Base-by-base conservation (phyloP, 2,888 invertebrate genomes). In the Drosophila neutralis region DNA sequence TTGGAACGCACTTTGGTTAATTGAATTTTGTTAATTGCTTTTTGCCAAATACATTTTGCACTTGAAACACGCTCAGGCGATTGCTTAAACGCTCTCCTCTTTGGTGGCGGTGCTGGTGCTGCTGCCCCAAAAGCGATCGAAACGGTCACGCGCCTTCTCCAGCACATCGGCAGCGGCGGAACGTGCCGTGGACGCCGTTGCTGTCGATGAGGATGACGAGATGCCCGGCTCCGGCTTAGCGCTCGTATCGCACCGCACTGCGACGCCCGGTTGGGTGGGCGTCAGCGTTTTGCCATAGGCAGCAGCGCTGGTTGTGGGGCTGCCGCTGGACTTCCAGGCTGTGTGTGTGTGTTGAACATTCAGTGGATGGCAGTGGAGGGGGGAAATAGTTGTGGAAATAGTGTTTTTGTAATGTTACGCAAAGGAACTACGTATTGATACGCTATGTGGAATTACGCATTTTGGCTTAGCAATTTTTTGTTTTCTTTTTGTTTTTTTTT, bases 121-220 rank as follows among this genome's bases (percentile, higher is more conserved):
- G 74, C 73, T 95, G 89, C 96, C 96, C 97, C 97, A 97, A 93
- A 97, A 97, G 91, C 96, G 96, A 93, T 97, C 97, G 92, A 97
- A 97, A 86, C 97, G 95, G 92, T 95, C 96, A 85, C 97, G 95
- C 86, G 97, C 97, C 92, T 96, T 95, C 92, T 97, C 97, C 79
- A 97, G 94, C 73, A 97, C 96, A 91, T 97, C 96, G 65, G 95
- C 94, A 42, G 96, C 96, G 57, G 92, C 90, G 67, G 86, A 90
- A 61, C 92, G 90, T 63, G 90, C 91, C 67, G 92, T 90, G 38
- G 91, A 80, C 61, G 90, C 80, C 48, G 91, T 91, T 48, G 86
- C 84, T 61, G 90, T 89, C 64, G 90, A 82, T 60, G 90, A 78
- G n/a, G 86, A 76, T 54, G 84, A 78, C 59, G 86, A 78, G 49